Evolutionary conservation across 2,113 vertebrate genomes (phyloP).

Genomic region (Grammomys surdaster): DNA sequence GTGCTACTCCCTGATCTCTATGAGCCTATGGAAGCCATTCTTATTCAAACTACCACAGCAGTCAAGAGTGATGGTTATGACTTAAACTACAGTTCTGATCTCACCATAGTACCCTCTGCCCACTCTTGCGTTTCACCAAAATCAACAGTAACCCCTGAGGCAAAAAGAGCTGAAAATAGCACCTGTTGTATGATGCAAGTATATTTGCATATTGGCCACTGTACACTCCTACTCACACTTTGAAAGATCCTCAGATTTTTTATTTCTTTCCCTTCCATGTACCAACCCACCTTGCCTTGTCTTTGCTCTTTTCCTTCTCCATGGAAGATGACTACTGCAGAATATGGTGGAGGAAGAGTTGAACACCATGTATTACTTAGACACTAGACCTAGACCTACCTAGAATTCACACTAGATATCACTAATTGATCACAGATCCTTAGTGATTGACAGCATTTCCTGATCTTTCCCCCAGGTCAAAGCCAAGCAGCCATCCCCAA

Average conservation of each 20-base stretch:
- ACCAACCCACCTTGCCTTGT: not conserved
- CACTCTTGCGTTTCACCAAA: not conserved
- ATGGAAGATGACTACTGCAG: not conserved
- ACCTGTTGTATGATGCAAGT: not conserved
- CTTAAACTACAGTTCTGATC: not conserved
- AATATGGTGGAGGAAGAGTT: not conserved
- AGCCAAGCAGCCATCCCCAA: not conserved
- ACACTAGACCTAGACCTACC: too few species aligned
- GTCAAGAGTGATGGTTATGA: not conserved
- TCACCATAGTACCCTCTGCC: not conserved
- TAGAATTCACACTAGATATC: not conserved
- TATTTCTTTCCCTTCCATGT: not conserved
- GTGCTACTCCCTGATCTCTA: not conserved
- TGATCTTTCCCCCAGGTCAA: conserved; percentile 11
- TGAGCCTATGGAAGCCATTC: not conserved
- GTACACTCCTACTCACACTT: not conserved
- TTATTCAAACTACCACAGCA: not conserved
- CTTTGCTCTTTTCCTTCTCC: not conserved
- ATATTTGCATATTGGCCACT: rapidly evolving
- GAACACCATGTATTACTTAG: not conserved
- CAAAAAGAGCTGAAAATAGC: not conserved
- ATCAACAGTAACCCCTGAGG: not conserved
- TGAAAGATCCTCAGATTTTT: not conserved
- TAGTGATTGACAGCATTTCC: not conserved
- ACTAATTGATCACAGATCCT: not conserved